Base-by-base conservation (phyloP, 2,797 vertebrate species). In the Micropoecilia bifurca region DNA sequence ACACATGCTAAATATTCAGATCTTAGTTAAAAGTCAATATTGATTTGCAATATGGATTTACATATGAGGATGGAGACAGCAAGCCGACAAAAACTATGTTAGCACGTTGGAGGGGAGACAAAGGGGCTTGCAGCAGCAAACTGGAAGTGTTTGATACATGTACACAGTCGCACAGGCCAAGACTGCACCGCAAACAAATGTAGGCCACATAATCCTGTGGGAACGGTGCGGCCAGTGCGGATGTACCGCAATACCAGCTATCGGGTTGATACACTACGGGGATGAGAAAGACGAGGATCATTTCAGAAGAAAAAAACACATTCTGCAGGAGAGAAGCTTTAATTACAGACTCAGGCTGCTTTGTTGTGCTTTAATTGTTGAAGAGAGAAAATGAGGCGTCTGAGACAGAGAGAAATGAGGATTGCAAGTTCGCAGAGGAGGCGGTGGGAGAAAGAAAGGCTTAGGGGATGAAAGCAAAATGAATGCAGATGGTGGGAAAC, bases 121-220 rank as follows among this genome's bases (percentile, higher is more conserved):
- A 80, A 76, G 14, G 36, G 50, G 46, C 39, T 47, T 1, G n/a
- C 41, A 59, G 80, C 77, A 86, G 72, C 81, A 85, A 89, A 80
- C 71, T 47, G 47, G 30, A 77, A 82, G 50, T 79, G 76, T 91
- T 83, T 71, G 80, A 89, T 71, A 73, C 33, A 80, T 77, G 74
- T 73, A 77, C 76, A 76, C 73, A 69, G 73, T 83, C 63, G 63
- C 80, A 66, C 50, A 85, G 79, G 73, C 78, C 71, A 73, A 55
- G 28, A 48, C 86, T 90, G 91, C 91, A 90, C 84, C 73, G 86
- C 92, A 92, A 93, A 94, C 90, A 93, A 90, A 96, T 94, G 91
- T 95, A 96, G 95, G 95, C 85, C 95, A 94, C 74, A 77, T 87
- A 92, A 83, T 95, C 95, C 91, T 78, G 82, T 25, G 94, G 94